Base-by-base conservation (phyloP, 2,797 vertebrate species). In the Enteromius argenteus region DNA sequence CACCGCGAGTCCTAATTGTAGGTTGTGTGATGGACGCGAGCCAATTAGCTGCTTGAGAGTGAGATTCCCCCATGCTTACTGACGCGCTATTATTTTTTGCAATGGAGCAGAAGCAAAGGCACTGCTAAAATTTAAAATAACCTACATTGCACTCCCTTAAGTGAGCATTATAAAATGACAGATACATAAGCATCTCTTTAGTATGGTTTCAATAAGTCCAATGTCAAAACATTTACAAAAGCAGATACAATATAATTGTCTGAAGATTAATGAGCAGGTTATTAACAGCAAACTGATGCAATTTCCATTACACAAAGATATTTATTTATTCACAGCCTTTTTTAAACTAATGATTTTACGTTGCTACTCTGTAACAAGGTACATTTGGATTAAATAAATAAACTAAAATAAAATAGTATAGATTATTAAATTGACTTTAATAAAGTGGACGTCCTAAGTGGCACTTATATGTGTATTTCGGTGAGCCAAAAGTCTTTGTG, bases 31-130 rank as follows among this genome's bases (percentile, higher is more conserved):
- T 90, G 89, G 89, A 89, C 77, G 86, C 51, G 74, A 66, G 86
- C 90, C 90, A 90, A 90, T 91, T 91, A 91, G 87, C 88, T 81
- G 83, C 83, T 85, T 58, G 56, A 89, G 86, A 86, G 84, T 49
- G 68, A 89, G 87, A 89, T 86, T 87, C 83, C 81, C 78, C 86
- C 66, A 84, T 78, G 79, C 85, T 86, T 84, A 86, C 89, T 79
- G 76, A 87, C 53, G 76, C 80, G 68, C 83, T 85, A 86, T 90
- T 90, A 82, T 90, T 90, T 91, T 88, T 86, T 87, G 87, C 89
- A 87, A 82, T 51, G 78, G 87, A 82, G 88, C 79, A 87, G 81
- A 90, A 90, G 88, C 42, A 56, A 87, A 84, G 86, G 83, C 77
- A 73, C 72, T 84, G 75, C 35, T 66, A 42, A 80, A 76, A 80